Evolutionary conservation across 2,113 vertebrate species (phyloP).

Genomic region (Holacanthus passer): DNA sequence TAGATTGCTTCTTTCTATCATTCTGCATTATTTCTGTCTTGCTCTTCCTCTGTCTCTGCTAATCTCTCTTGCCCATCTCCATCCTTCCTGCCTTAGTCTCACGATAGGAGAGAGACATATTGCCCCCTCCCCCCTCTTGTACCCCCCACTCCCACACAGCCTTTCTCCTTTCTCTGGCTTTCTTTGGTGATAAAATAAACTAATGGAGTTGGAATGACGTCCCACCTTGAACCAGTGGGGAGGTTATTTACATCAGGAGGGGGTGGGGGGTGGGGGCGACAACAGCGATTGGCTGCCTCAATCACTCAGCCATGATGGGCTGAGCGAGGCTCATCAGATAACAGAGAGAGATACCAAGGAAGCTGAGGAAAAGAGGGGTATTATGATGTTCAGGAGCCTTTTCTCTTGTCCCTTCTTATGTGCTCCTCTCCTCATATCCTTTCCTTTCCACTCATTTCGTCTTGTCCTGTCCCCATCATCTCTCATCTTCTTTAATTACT

Average conservation of each 20-base stretch:
- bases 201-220: conserved; percentile 74
- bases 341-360: conserved; percentile 21
- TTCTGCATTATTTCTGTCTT: conserved; percentile 56
- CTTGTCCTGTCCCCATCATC: background rate
- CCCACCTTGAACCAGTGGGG: conserved; percentile 80
- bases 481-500: background rate
- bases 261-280: background rate
- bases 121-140: background rate
- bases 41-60: conserved; percentile 48
- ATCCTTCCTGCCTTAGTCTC: conserved; percentile 39
- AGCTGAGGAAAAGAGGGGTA: conserved; percentile 5
- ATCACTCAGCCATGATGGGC: conserved; percentile 78
- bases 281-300: conserved; percentile 62
- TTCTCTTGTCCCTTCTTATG: background rate
- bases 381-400: conserved; percentile 1
- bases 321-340: conserved; percentile 72
- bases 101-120: background rate
- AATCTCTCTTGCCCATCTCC: conserved; percentile 63
- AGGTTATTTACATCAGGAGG: conserved; percentile 83
- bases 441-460: background rate
- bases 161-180: conserved; percentile 22
- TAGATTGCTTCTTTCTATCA: conserved; percentile 66
- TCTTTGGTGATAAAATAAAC: conserved; percentile 78
- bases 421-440: background rate
- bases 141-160: background rate